Evolutionary conservation across 2,113 vertebrate species (phyloP), one percentile per base, ranked within the genome.

Genomic region (Percina caprodes): DNA sequence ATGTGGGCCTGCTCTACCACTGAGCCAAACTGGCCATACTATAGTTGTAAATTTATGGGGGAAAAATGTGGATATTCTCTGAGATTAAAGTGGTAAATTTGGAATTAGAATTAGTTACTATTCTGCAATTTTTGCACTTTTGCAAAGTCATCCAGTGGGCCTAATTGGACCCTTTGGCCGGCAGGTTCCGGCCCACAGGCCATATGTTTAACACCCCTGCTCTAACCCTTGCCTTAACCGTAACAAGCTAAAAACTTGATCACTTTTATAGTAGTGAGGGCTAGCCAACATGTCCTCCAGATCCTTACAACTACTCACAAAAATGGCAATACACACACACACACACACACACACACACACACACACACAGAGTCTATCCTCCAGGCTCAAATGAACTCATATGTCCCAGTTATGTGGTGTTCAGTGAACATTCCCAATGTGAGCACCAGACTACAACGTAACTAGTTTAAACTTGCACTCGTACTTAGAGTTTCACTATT

Each of bases 331-430:
- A 42, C 23, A 81, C 12, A 52, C 54, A 26, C n/a, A 46, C 21
- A n/a, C 21, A 39, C 61, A 63, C 39, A 46, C 19, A 61, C 30
- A 15, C 6, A 35, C 30, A 9, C 60, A 39, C 35, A 11, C n/a
- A 81, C n/a, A 72, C 52, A 24, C 33, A 33, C 15, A 23, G 6
- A 52, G 39, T 82, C n/a, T 39, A 15, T 69, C 68, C 74, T 62
- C 56, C 18, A 46, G 74, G 79, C 79, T 63, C 9, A 58, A 39
- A 52, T 69, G 30, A 78, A 73, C 74, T 77, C 69, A 59, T 82
- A 59, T 74, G 69, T 79, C 69, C 73, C 75, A 55, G 39, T 79
- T 30, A 59, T 66, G 26, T 59, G 33, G 24, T 39, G 52, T 49
- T 81, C 33, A 42, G 58, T 66, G 79, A 82, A 74, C 56, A 39